Evolutionary conservation across 30 jellyfish, hydroid and myxozoan species (phyloP).

Genomic region (Nemopilema nomurai): DNA sequence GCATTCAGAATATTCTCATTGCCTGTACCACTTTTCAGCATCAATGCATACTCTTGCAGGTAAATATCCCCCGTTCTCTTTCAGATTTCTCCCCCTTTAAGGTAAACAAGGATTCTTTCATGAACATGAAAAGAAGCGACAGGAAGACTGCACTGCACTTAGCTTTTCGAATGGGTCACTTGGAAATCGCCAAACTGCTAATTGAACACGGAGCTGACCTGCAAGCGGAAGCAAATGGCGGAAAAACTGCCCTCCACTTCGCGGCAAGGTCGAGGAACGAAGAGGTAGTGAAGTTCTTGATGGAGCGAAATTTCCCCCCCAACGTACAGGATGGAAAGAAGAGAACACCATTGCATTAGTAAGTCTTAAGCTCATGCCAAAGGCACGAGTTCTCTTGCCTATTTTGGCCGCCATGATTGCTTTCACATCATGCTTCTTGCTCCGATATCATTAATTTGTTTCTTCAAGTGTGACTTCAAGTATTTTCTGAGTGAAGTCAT

Average conservation of each 20-base stretch:
- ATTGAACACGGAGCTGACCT: constrained; percentile 29
- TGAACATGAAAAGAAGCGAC: constrained; percentile 17
- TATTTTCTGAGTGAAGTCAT: too few relatives aligned
- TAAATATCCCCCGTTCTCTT: not conserved
- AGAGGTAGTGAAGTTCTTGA: constrained; percentile 9
- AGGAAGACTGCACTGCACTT: constrained; percentile 28
- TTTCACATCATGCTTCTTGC: too few relatives aligned
- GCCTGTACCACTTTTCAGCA: not conserved
- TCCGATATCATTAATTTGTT: too few relatives aligned
- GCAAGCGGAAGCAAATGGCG: not conserved
- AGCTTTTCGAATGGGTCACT: constrained; percentile 31
- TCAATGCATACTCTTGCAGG: not conserved
- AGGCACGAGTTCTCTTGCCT: too few relatives aligned
- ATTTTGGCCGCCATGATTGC: too few relatives aligned
- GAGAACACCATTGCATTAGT: constrained; percentile 31
- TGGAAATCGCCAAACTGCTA: constrained; percentile 3
- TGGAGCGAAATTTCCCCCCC: not conserved
- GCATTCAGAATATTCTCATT: not conserved
- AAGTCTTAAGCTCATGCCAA: not conserved
- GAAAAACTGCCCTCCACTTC: constrained; percentile 15
- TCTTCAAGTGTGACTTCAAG: too few relatives aligned
- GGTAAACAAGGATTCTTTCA: not conserved
- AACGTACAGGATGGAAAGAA: not conserved
- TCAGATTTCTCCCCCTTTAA: not conserved
- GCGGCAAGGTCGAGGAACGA: constrained; percentile 24